phyloP scores from a whole-genome alignment of 2,113 vertebrate genomes.

The Crypturellus undulatus region DNA sequence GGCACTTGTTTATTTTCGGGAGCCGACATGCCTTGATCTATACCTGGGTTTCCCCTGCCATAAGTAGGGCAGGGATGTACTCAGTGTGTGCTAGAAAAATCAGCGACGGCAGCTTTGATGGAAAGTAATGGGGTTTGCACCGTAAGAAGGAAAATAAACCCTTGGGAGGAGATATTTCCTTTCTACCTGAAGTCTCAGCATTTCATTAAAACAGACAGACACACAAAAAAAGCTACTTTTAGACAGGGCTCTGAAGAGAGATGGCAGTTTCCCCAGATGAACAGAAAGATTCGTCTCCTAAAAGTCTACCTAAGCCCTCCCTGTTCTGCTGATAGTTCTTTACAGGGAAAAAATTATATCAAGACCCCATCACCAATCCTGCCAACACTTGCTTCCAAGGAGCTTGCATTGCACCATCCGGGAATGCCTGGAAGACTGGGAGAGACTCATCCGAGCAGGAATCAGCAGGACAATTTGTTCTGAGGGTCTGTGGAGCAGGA shows the following conservation, averaged over 20 bases:
- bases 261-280: not conserved
- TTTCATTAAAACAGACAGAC: not conserved
- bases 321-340: not conserved
- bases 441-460: not conserved
- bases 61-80: not conserved
- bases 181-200: not conserved
- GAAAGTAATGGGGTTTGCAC: not conserved
- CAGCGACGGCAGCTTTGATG: not conserved
- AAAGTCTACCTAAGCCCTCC: not conserved
- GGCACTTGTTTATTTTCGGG: not conserved
- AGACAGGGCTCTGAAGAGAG: not conserved
- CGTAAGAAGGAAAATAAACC: not conserved
- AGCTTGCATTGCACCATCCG: not conserved
- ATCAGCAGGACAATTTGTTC: not conserved
- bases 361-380: not conserved
- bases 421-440: not conserved
- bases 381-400: not conserved
- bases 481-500: too few species aligned
- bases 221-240: not conserved
- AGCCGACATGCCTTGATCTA: rapidly evolving
- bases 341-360: rapidly evolving
- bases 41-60: slow-evolving; percentile 35
- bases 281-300: not conserved
- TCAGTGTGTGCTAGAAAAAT: not conserved
- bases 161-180: not conserved